phyloP scores from a whole-genome alignment of 1,140 invertebrate species.

The Drosophila truncata region DNA sequence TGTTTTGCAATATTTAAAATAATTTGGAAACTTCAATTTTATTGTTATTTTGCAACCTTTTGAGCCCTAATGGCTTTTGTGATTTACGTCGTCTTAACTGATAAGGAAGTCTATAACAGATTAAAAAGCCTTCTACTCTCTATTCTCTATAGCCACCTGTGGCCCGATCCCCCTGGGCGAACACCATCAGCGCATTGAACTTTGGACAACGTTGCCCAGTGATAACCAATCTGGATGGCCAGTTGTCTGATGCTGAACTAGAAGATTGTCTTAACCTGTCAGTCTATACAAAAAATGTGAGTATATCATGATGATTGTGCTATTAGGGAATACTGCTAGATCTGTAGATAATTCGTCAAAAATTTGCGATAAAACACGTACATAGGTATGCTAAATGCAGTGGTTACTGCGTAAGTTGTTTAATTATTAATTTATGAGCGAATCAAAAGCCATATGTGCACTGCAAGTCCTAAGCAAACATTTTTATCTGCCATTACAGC shows the following conservation, averaged over 20 bases:
- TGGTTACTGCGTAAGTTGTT: not conserved
- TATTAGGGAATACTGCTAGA: not conserved
- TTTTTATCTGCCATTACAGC: conserved; percentile 28
- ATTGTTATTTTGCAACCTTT: not conserved
- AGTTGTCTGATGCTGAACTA: conserved; percentile 56
- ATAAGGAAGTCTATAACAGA: conserved; percentile 45
- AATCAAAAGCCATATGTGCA: not conserved
- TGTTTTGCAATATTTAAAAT: too few species aligned
- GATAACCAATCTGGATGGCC: conserved; percentile 61
- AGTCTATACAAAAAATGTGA: conserved; percentile 83
- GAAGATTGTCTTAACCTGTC: conserved; percentile 82
- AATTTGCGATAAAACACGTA: not conserved
- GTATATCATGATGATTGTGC: not conserved
- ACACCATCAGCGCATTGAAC: conserved; percentile 57
- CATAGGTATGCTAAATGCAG: not conserved
- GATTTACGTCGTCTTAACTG: conserved; percentile 13
- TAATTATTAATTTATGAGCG: not conserved
- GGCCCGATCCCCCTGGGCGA: conserved; percentile 60
- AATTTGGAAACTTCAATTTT: not conserved
- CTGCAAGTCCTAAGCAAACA: not conserved
- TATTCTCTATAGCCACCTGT: conserved; percentile 60
- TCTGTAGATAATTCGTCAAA: not conserved
- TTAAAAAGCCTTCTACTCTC: conserved; percentile 6
- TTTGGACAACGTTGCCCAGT: conserved; percentile 81
- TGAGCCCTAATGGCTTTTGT: conserved; percentile 21